Conservation (phyloP, 2,797 vertebrate genomes). For the Cyclopterus lumpus region DNA sequence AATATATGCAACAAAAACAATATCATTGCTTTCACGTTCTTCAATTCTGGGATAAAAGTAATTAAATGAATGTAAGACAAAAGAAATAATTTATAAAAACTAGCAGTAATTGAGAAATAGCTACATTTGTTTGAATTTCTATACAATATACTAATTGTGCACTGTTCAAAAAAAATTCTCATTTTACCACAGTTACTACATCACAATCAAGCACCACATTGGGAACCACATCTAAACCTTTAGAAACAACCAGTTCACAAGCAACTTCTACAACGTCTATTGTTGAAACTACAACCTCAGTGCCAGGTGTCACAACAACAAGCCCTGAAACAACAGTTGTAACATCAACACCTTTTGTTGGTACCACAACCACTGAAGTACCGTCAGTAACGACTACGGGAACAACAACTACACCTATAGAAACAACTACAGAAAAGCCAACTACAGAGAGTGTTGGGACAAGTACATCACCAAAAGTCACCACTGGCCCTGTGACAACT, state of each 20-base stretch:
- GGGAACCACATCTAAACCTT: not conserved
- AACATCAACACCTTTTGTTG: too few relatives aligned
- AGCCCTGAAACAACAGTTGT: too few relatives aligned
- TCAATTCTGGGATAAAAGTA: fast-evolving
- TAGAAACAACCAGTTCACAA: not conserved
- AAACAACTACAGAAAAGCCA: too few relatives aligned
- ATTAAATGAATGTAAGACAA: not conserved
- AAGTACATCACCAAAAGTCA: too few relatives aligned
- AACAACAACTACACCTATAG: too few relatives aligned
- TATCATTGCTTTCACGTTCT: not conserved
- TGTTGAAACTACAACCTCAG: too few relatives aligned
- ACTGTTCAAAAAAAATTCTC: not conserved
- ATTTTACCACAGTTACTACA: not conserved
- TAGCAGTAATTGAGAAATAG: not conserved
- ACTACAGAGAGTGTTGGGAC: too few relatives aligned
- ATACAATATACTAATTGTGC: not conserved
- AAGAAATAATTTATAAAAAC: not conserved
- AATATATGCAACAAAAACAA: not conserved
- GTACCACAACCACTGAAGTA: too few relatives aligned
- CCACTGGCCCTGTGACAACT: too few relatives aligned
- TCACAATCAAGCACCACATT: not conserved
- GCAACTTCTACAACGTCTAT: too few relatives aligned
- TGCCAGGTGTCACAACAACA: too few relatives aligned
- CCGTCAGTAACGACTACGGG: too few relatives aligned
- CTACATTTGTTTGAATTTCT: not conserved